Base-by-base conservation (phyloP, 64 coral and sea anemone genomes). In the Montipora capricornis region DNA sequence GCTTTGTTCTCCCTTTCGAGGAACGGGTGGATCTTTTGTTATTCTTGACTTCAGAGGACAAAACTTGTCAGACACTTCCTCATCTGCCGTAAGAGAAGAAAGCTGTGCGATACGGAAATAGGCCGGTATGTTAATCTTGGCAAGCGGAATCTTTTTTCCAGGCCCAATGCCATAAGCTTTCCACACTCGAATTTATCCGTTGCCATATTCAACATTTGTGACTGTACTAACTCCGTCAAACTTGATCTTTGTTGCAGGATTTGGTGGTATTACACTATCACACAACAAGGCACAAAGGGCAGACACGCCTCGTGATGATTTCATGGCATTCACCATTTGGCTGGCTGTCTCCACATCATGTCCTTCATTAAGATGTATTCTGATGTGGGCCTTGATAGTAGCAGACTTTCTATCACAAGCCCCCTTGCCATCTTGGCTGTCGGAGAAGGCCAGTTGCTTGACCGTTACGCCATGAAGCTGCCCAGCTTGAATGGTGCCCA, bases 151-250 rank as follows among this genome's bases (percentile, higher is more conserved):
- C 69, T 84, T 92, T 22, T 92, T 92, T 86, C 80, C 73, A 49
- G 91, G 80, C 70, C 91, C 90, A 74, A 85, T 92, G 85, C 15
- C 71, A 69, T 92, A 92, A 60, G 90, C 90, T 17, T 84, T 92
- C 90, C 90, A 84, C 29, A 87, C 24, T 61, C 91, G 68, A 85
- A 92, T 74, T 73, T 74, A 85, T 86, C 46, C 76, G 73, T 46
- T 62, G 10, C 37, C 57, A 66, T 92, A 78, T 77, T 92, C 71
- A 66, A 92, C 24, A 73, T 92, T 78, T 70, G 91, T 66, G 15
- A 92, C 55, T 77, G 80, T 87, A 7, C 80, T 77, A 55, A 92
- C 81, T 74, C 69, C 91, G 75, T 92, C 82, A 44, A 92, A 29
- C 76, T 92, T 92, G 50, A 78, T 73, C 47, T 85, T 81, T 67